Conservation (phyloP, 2,113 vertebrate species). For the Eulacestoma nigropectus region DNA sequence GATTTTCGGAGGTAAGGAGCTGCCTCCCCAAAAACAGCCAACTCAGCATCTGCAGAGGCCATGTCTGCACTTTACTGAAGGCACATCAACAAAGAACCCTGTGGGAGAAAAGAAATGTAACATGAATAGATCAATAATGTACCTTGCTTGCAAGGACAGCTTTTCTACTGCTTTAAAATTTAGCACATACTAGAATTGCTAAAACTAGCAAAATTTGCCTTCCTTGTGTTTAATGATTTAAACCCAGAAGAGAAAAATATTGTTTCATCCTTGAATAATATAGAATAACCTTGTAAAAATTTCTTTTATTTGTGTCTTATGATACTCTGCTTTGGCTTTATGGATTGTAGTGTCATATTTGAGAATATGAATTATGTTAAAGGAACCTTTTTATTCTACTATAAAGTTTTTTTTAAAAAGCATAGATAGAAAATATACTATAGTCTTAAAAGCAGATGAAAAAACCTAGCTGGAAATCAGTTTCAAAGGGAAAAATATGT, state of each 20-base stretch:
- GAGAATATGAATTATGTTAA: background rate
- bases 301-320: background rate
- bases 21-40: background rate
- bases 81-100: background rate
- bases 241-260: background rate
- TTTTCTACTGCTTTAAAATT: background rate
- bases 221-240: background rate
- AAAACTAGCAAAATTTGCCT: background rate
- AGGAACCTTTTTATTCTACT: background rate
- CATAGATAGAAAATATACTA: background rate
- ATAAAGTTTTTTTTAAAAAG: background rate
- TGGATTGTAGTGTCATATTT: background rate
- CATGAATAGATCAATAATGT: background rate
- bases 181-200: background rate
- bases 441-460: background rate
- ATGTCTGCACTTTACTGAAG: background rate
- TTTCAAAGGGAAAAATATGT: background rate
- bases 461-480: background rate
- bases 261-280: background rate
- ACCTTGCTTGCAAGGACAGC: background rate
- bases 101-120: background rate
- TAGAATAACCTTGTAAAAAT: background rate
- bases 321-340: background rate
- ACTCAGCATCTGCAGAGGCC: background rate
- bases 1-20: slow-evolving; percentile 70